phyloP scores from a whole-genome alignment of 2,797 vertebrate genomes.

The Macrochelys suwanniensis region DNA sequence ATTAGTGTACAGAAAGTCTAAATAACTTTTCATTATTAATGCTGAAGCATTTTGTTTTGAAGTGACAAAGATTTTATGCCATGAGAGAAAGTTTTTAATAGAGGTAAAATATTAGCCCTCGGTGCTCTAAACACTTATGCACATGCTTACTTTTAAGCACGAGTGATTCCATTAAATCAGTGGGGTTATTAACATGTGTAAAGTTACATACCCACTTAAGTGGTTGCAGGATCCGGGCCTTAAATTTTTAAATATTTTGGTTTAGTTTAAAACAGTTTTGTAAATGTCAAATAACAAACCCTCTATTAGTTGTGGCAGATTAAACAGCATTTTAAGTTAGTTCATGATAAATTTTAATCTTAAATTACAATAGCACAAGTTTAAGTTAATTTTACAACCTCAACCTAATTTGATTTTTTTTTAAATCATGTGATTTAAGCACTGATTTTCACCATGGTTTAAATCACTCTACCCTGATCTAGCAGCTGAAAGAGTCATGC shows the following conservation, averaged over 20 bases:
- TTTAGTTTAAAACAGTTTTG: neutral
- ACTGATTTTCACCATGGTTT: neutral
- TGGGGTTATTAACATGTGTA: rapidly evolving
- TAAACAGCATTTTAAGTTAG: neutral
- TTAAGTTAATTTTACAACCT: neutral
- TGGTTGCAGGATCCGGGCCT: neutral
- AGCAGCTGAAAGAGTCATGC: too few relatives aligned
- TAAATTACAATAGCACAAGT: neutral
- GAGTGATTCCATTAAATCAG: neutral
- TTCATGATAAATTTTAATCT: neutral
- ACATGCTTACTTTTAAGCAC: neutral
- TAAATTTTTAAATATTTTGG: neutral
- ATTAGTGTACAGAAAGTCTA: neutral
- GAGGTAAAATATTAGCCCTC: neutral
- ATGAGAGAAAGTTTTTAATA: neutral
- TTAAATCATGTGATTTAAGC: neutral
- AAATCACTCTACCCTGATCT: neutral
- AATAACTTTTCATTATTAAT: neutral
- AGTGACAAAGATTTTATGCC: neutral
- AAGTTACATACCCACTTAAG: neutral
- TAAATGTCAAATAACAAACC: neutral
- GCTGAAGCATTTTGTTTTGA: neutral
- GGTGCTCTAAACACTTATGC: neutral
- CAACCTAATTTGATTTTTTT: neutral
- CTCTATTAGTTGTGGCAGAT: neutral